phyloP scores from a whole-genome alignment of 2,797 vertebrate species.

The Hafferia zeledoni region DNA sequence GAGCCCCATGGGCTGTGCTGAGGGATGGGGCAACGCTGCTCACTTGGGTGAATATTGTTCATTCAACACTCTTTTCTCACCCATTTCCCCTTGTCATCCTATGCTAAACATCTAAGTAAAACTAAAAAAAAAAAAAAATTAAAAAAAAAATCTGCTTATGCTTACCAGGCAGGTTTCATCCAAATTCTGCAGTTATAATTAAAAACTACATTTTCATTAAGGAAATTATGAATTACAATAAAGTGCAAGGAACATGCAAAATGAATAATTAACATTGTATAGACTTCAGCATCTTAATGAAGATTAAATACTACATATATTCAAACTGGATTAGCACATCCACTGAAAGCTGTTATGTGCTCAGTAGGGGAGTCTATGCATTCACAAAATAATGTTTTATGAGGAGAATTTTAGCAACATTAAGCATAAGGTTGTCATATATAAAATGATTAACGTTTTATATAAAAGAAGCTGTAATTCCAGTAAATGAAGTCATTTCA shows the following conservation, averaged over 20 bases:
- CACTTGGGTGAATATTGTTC: background rate
- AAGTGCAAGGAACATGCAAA: constrained; percentile 77
- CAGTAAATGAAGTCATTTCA: constrained; percentile 78
- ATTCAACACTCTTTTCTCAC: background rate
- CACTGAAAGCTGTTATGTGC: constrained; percentile 72
- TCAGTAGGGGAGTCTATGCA: constrained; percentile 76
- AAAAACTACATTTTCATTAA: constrained; percentile 81
- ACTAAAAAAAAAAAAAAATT: background rate
- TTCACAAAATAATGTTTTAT: constrained; percentile 80
- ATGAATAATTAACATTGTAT: constrained; percentile 83
- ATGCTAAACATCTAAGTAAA: background rate
- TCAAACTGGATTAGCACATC: constrained; percentile 81
- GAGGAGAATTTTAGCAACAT: constrained; percentile 77
- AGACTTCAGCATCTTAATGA: constrained; percentile 81
- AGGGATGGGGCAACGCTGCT: background rate
- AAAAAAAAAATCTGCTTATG: background rate
- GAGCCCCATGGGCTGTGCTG: background rate
- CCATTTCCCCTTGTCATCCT: background rate
- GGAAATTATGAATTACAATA: constrained; percentile 80
- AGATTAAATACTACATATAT: constrained; percentile 80
- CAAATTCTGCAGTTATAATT: constrained; percentile 76
- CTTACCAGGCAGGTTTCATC: constrained; percentile 66
- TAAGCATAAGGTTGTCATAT: constrained; percentile 83
- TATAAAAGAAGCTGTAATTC: constrained; percentile 80
- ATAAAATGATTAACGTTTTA: constrained; percentile 81